These are phyloP conservation scores for Onchidella celtica DNA, from an alignment of 2,888 invertebrate species.

Conservation along the genomic window DNA sequence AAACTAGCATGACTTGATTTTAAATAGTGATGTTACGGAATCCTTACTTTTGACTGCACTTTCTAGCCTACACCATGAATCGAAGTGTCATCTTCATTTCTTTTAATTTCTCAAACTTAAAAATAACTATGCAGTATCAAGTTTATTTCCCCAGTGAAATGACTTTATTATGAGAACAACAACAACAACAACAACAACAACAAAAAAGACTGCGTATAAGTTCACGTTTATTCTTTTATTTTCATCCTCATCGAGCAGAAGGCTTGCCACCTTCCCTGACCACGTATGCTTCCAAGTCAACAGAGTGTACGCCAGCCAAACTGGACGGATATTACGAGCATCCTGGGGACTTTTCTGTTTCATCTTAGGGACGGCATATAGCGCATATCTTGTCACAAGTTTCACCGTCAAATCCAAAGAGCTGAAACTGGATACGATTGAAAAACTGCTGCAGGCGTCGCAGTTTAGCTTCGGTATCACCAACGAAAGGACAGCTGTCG, in stretches of 20 bases:
- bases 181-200: no score
- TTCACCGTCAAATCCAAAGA: slow-evolving; percentile 1
- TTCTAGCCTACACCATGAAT: no score
- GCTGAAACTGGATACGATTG: neutral
- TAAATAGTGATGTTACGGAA: no score
- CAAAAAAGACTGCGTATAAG: no score
- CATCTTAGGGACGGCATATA: neutral
- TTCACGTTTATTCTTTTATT: neutral
- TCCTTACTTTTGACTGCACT: no score
- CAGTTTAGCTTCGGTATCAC: neutral
- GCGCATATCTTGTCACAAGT: no score
- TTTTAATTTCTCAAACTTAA: no score
- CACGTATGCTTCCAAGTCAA: slow-evolving; percentile 14
- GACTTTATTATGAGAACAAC: no score
- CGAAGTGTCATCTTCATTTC: no score
- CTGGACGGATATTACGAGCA: neutral
- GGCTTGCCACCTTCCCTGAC: neutral
- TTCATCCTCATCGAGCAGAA: neutral
- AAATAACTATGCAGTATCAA: no score
- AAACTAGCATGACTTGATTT: no score
- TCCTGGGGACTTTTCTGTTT: slow-evolving; percentile 17
- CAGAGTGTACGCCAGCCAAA: neutral
- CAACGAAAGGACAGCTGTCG: neutral
- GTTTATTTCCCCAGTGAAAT: no score
- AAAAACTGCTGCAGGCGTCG: neutral